Conservation (phyloP, 2,113 vertebrate genomes). For the Ramphastos sulfuratus region DNA sequence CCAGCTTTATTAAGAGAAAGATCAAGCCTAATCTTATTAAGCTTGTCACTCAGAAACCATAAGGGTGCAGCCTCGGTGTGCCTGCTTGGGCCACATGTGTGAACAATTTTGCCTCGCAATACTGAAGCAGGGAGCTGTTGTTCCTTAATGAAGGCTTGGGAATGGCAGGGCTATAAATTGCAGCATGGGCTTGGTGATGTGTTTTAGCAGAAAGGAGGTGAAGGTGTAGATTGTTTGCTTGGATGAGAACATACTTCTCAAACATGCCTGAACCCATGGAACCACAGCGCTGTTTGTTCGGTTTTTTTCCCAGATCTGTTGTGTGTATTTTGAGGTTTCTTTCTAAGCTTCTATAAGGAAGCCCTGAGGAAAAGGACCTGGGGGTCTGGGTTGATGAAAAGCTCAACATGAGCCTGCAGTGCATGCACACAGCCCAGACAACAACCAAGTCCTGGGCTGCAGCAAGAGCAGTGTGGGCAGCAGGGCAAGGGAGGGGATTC, state of each 20-base stretch:
- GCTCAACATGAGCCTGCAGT: no score
- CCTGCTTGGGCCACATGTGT: constrained; percentile 36
- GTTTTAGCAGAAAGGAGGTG: background rate
- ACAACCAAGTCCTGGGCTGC: no score
- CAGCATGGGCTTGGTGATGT: background rate
- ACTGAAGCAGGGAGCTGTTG: constrained; percentile 41
- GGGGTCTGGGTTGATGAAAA: no score
- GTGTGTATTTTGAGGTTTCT: constrained; percentile 63
- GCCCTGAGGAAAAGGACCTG: no score
- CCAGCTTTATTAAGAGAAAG: constrained; percentile 66
- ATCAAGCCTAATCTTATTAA: constrained; percentile 66
- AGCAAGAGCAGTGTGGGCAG: no score
- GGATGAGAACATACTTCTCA: constrained; percentile 20
- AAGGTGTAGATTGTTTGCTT: constrained; percentile 30
- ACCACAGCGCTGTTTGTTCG: constrained; percentile 1
- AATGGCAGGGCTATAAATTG: constrained; percentile 29
- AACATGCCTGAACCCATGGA: background rate
- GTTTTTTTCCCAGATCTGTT: background rate
- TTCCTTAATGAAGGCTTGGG: constrained; percentile 28
- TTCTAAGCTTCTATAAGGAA: constrained; percentile 4
- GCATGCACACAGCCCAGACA: no score
- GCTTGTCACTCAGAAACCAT: constrained; percentile 55
- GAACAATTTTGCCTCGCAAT: constrained; percentile 44
- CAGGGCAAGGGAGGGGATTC: no score
- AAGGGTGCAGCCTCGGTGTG: constrained; percentile 38